phyloP scores from a whole-genome alignment of 2,888 invertebrate genomes.

The Melanostoma mellinum region DNA sequence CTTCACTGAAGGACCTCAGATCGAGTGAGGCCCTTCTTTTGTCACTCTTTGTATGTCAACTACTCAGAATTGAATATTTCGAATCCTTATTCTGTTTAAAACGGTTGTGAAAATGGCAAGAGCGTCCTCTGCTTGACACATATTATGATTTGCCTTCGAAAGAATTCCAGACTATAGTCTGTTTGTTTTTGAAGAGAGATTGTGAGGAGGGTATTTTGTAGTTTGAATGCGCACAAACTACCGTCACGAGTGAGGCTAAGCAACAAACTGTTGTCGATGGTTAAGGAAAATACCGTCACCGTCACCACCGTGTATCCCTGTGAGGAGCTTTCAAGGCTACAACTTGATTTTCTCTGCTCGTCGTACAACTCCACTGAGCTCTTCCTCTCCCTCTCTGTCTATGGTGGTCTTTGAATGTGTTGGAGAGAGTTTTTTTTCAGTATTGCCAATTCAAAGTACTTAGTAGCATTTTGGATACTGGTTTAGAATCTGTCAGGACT shows the following conservation, averaged over 20 bases:
- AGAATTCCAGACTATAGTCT: conserved; percentile 34
- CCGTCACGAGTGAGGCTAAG: conserved; percentile 78
- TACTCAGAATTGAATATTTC: conserved; percentile 14
- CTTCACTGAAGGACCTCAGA: conserved; percentile 16
- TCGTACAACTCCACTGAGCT: conserved; percentile 1
- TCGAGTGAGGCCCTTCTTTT: conserved; percentile 15
- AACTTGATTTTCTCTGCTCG: conserved; percentile 13
- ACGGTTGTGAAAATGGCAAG: conserved; percentile 4
- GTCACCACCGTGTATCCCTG: conserved; percentile 39
- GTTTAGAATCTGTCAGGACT: background rate
- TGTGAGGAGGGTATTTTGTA: conserved; percentile 22
- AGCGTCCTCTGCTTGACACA: conserved; percentile 1
- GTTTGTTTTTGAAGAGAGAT: conserved; percentile 11
- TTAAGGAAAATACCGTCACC: conserved; percentile 48
- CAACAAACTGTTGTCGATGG: conserved; percentile 81
- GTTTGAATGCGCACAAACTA: conserved; percentile 69
- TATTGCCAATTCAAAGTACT: conserved; percentile 31
- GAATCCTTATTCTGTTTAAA: conserved; percentile 10
- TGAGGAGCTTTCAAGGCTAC: conserved; percentile 58
- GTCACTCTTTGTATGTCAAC: background rate
- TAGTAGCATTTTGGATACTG: background rate
- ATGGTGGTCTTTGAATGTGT: background rate
- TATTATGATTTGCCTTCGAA: conserved; percentile 23
- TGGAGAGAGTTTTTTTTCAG: conserved; percentile 6
- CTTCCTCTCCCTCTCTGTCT: background rate